phyloP scores from a whole-genome alignment of 2,888 invertebrate genomes.

The Lasiommata megera region DNA sequence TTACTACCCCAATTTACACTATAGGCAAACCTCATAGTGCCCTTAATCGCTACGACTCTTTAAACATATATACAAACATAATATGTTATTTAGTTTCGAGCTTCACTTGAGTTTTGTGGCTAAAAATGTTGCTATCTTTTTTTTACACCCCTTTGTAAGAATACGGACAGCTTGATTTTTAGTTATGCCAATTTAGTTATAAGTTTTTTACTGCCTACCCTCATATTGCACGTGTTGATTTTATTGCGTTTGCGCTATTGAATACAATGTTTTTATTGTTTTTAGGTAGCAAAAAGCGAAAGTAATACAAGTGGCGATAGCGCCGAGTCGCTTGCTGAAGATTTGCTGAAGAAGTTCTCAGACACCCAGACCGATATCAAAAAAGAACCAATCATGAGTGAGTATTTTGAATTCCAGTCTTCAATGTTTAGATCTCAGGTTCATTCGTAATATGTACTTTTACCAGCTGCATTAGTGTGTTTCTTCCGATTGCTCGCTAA shows the following conservation, averaged over 20 bases:
- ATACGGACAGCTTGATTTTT: background rate
- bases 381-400: slow-evolving; percentile 64
- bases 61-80: background rate
- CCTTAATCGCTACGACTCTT: background rate
- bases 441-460: no score
- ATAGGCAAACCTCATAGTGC: background rate
- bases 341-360: slow-evolving; percentile 92
- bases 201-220: background rate
- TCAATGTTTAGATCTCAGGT: no score
- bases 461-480: no score
- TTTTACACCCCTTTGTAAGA: no score
- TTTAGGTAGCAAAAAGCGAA: slow-evolving; percentile 74
- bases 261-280: slow-evolving; percentile 18
- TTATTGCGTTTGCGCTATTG: background rate
- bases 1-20: background rate
- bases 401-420: slow-evolving; percentile 37
- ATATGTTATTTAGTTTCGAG: no score
- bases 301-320: slow-evolving; percentile 57
- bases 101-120: no score
- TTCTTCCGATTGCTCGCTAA: no score
- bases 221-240: no score
- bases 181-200: background rate
- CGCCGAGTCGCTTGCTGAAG: slow-evolving; percentile 90
- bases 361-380: slow-evolving; percentile 83
- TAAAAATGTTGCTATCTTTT: background rate